Evolutionary conservation across 2,888 invertebrate species (phyloP).

Genomic region (Oxyteleia sp.): DNA sequence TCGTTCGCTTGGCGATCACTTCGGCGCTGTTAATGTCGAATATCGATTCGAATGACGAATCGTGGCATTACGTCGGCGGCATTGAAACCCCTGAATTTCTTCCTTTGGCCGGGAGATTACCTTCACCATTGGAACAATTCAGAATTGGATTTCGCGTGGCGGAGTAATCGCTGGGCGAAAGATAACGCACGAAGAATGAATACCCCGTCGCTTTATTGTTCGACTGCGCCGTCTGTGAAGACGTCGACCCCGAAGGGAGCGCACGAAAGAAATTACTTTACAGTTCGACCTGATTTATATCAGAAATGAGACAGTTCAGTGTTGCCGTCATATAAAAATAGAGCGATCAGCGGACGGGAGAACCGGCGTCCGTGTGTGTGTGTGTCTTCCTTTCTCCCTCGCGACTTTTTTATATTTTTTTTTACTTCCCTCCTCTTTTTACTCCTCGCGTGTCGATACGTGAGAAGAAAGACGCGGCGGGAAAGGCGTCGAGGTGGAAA

Average conservation of each 20-base stretch:
- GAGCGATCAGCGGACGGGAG: conserved; percentile 11
- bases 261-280: conserved; percentile 43
- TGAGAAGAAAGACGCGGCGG: conserved; percentile 45
- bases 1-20: too few relatives aligned
- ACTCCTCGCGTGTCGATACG: conserved; percentile 18
- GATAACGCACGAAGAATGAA: conserved; percentile 51
- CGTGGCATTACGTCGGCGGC: conserved; percentile 24
- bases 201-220: conserved; percentile 52
- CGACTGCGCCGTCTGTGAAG: conserved; percentile 29
- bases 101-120: conserved; percentile 48
- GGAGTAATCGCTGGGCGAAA: conserved; percentile 48
- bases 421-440: conserved; percentile 11
- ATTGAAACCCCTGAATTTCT: conserved; percentile 47
- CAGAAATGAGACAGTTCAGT: conserved; percentile 35
- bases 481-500: conserved; percentile 77
- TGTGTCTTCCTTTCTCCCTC: neutral
- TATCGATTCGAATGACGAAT: too few relatives aligned
- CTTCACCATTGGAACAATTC: conserved; percentile 55
- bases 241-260: conserved; percentile 18
- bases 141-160: conserved; percentile 54
- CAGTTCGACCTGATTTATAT: conserved; percentile 50
- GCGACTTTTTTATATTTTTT: too few relatives aligned
- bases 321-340: conserved; percentile 13
- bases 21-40: too few relatives aligned
- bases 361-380: too few relatives aligned